phyloP scores from a whole-genome alignment of 2,888 invertebrate genomes.

The Diloba caeruleocephala region DNA sequence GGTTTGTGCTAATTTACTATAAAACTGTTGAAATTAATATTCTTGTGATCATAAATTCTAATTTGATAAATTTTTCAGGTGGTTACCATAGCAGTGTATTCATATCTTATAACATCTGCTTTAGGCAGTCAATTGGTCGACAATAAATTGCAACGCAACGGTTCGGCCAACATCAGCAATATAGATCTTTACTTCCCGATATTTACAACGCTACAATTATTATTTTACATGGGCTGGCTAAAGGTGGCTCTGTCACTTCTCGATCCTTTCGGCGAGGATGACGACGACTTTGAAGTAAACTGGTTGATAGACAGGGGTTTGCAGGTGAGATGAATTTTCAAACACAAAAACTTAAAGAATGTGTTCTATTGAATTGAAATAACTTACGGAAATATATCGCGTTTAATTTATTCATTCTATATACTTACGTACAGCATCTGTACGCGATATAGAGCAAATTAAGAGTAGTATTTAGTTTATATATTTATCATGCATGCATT shows the following conservation, averaged over 20 bases:
- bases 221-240: slow-evolving; percentile 96
- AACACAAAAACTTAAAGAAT: neutral
- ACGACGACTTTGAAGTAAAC: slow-evolving; percentile 97
- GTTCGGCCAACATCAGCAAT: slow-evolving; percentile 83
- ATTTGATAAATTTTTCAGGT: slow-evolving; percentile 83
- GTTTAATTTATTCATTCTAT: too few relatives aligned
- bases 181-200: slow-evolving; percentile 97
- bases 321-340: slow-evolving; percentile 87
- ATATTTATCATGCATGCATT: too few relatives aligned
- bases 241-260: slow-evolving; percentile 97
- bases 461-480: too few relatives aligned
- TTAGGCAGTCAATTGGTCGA: slow-evolving; percentile 97
- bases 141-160: slow-evolving; percentile 76
- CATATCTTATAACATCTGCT: slow-evolving; percentile 96
- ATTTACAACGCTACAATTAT: slow-evolving; percentile 96
- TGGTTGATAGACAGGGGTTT: slow-evolving; percentile 97
- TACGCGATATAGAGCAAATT: too few relatives aligned
- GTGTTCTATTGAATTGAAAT: too few relatives aligned
- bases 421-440: too few relatives aligned
- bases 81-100: slow-evolving; percentile 97
- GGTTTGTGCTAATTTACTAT: slow-evolving; percentile 69
- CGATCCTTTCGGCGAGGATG: slow-evolving; percentile 97
- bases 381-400: too few relatives aligned
- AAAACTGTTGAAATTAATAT: neutral
- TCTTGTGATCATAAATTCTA: neutral